A percentile compares a stretch with the other conserved stretches of the same genome.
phyloP scores from a whole-genome alignment of 2,888 invertebrate genomes.

The Danaus chrysippus region DNA sequence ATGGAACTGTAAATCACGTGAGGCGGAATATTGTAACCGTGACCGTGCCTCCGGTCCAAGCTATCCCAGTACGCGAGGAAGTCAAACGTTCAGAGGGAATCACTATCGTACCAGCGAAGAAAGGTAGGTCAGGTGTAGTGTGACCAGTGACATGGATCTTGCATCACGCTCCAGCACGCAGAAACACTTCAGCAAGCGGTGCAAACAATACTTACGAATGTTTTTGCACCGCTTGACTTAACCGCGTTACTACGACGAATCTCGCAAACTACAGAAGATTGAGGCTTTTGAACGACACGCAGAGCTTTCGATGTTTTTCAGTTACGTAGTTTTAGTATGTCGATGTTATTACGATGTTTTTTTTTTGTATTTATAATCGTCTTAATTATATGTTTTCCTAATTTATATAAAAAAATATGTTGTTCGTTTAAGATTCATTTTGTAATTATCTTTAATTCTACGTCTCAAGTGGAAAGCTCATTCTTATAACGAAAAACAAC shows the following conservation, averaged over 20 bases:
- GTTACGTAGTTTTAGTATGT: not conserved
- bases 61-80: not conserved
- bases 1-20: constrained; percentile 1
- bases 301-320: constrained; percentile 5
- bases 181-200: not conserved
- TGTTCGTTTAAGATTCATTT: not conserved
- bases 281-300: not conserved
- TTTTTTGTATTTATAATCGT: not conserved
- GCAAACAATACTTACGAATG: not conserved
- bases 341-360: constrained; percentile 1
- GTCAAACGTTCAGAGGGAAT: constrained; percentile 2
- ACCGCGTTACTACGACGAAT: not conserved
- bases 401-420: not conserved
- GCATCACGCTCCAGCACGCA: constrained; percentile 7
- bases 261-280: not conserved
- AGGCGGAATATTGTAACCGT: constrained; percentile 3
- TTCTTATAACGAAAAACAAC: too few species aligned
- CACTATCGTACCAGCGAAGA: constrained; percentile 8
- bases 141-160: constrained; percentile 3
- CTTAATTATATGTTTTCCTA: not conserved
- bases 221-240: not conserved
- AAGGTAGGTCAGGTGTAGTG: constrained; percentile 6
- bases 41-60: constrained; percentile 1
- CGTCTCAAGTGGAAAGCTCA: too few species aligned
- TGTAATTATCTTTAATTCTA: too few species aligned